These are phyloP conservation scores for Elaphurus davidianus DNA, from an alignment of 2,113 vertebrate species.

Conservation along the genomic window DNA sequence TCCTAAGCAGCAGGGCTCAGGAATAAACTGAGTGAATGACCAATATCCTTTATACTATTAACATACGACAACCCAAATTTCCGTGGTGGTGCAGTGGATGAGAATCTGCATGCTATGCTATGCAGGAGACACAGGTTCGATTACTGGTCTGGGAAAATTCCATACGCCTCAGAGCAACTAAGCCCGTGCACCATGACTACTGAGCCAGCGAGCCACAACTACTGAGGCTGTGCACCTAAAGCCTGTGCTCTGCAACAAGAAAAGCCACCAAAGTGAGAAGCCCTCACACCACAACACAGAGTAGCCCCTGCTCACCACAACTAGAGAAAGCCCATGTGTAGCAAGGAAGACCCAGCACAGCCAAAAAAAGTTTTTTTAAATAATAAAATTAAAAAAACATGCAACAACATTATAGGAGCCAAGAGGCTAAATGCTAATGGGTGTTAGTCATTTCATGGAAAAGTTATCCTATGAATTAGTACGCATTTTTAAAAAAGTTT, in stretches of 20 bases:
- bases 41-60: background rate
- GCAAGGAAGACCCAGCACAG: background rate
- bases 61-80: background rate
- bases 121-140: background rate
- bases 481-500: background rate
- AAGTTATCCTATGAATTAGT: background rate
- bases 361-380: background rate
- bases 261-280: background rate
- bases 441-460: background rate
- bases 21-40: background rate
- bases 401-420: background rate
- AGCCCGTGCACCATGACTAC: background rate
- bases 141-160: background rate
- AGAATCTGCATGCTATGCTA: background rate
- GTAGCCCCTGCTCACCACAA: background rate
- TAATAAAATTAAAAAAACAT: background rate
- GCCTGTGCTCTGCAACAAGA: background rate
- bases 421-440: background rate
- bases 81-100: background rate
- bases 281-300: background rate
- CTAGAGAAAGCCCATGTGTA: background rate
- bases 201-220: background rate
- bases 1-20: background rate
- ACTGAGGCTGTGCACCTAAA: background rate
- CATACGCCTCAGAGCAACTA: background rate